phyloP scores from a whole-genome alignment of 2,888 invertebrate species.

The Parnassius orleans region DNA sequence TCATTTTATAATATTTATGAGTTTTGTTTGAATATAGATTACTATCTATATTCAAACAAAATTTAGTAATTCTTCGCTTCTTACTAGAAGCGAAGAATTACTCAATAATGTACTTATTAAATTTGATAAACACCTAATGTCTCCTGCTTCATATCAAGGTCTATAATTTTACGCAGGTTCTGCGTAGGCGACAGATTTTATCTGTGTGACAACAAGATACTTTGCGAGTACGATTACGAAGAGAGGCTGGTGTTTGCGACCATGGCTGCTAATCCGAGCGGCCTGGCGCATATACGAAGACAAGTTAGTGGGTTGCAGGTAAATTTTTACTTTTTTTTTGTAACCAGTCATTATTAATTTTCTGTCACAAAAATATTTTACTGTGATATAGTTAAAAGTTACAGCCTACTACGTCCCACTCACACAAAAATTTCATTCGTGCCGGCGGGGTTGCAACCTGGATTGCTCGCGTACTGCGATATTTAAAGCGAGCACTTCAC shows the following conservation, averaged over 20 bases:
- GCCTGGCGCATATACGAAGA: constrained; percentile 91
- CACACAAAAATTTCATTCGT: too few relatives aligned
- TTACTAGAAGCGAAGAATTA: too few relatives aligned
- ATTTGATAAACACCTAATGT: background rate
- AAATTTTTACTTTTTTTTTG: constrained; percentile 17
- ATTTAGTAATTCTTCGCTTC: too few relatives aligned
- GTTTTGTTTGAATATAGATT: too few relatives aligned
- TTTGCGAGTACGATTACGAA: constrained; percentile 97
- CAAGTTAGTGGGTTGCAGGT: constrained; percentile 88
- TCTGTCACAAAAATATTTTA: background rate
- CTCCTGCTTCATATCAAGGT: constrained; percentile 3
- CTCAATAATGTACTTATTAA: background rate
- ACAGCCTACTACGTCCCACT: too few relatives aligned
- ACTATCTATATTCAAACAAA: too few relatives aligned
- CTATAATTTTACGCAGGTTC: constrained; percentile 83
- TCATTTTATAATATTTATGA: too few relatives aligned
- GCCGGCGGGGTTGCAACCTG: too few relatives aligned
- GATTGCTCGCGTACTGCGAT: too few relatives aligned
- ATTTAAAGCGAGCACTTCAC: too few relatives aligned
- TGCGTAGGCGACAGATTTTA: constrained; percentile 97
- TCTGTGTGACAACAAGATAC: constrained; percentile 95
- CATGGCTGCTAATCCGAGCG: constrained; percentile 92
- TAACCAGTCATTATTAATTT: background rate
- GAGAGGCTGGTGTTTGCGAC: constrained; percentile 94
- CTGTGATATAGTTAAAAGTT: too few relatives aligned